phyloP scores from a whole-genome alignment of 2,888 invertebrate species.

The Nomada ferruginata region DNA sequence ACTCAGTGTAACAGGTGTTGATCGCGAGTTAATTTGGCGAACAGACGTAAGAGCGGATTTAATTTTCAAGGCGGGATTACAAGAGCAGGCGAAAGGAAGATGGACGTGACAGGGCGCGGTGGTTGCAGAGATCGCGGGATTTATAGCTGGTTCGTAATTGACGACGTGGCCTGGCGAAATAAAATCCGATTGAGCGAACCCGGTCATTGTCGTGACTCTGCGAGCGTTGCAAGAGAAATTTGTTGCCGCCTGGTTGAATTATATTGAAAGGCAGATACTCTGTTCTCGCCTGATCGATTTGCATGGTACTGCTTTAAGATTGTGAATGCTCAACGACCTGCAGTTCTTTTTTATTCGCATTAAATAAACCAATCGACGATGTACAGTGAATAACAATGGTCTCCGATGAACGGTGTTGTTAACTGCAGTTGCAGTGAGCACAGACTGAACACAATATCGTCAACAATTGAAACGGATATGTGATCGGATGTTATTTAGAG shows the following conservation, averaged over 20 bases:
- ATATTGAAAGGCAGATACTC: slow-evolving; percentile 28
- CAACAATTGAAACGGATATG: no score
- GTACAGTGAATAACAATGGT: no score
- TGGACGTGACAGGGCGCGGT: not conserved
- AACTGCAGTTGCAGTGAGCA: no score
- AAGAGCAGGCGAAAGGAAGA: slow-evolving; percentile 1
- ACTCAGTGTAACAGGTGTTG: slow-evolving; percentile 26
- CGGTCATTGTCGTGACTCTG: slow-evolving; percentile 26
- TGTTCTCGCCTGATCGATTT: not conserved
- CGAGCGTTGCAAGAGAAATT: slow-evolving; percentile 28
- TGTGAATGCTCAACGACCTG: not conserved
- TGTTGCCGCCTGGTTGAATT: slow-evolving; percentile 16
- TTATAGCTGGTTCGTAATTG: slow-evolving; percentile 46
- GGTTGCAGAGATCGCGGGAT: slow-evolving; percentile 18
- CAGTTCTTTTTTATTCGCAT: not conserved
- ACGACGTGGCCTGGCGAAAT: slow-evolving; percentile 36
- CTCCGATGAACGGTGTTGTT: no score
- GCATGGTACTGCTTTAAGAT: not conserved
- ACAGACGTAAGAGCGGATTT: slow-evolving; percentile 20
- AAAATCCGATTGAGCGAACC: slow-evolving; percentile 38
- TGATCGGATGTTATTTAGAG: no score
- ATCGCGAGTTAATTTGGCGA: slow-evolving; percentile 37
- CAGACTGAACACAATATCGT: no score
- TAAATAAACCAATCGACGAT: not conserved
- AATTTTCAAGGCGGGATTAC: slow-evolving; percentile 11